phyloP scores from a whole-genome alignment of 2,888 invertebrate genomes.

The Carterocephalus palaemon region DNA sequence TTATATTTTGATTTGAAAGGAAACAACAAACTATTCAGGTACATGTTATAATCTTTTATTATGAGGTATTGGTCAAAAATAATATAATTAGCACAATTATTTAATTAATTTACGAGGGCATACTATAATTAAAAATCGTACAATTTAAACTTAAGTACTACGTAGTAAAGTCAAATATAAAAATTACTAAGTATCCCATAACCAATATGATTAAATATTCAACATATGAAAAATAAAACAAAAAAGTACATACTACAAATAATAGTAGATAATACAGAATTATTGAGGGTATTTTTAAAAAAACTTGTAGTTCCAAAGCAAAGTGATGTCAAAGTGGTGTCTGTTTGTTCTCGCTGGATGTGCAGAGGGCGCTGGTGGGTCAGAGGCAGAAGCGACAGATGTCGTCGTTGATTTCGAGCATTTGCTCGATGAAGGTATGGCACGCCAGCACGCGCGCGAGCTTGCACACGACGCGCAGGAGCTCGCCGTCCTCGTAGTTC shows the following conservation, averaged over 20 bases:
- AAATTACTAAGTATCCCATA: constrained; percentile 21
- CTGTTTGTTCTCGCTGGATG: no score
- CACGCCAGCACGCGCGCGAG: constrained; percentile 84
- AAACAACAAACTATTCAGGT: constrained; percentile 4
- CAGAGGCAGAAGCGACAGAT: constrained; percentile 87
- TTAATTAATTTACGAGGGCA: constrained; percentile 6
- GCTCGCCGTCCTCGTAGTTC: constrained; percentile 81
- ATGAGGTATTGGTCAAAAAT: constrained; percentile 19
- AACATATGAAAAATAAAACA: no score
- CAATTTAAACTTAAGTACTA: constrained; percentile 17
- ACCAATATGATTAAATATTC: constrained; percentile 12
- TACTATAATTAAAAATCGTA: constrained; percentile 7
- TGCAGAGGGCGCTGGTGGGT: constrained; percentile 32
- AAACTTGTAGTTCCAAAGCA: no score
- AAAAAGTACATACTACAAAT: no score
- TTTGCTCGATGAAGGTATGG: constrained; percentile 85
- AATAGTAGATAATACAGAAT: no score
- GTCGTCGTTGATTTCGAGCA: constrained; percentile 88
- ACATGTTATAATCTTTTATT: constrained; percentile 1
- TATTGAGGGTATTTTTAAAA: no score
- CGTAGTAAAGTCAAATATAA: constrained; percentile 15
- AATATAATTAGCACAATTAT: constrained; percentile 11
- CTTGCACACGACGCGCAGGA: constrained; percentile 81
- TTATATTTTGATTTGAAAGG: no score
- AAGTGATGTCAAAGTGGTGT: no score